Evolutionary conservation across 2,113 vertebrate genomes (phyloP).

Genomic region (Cyprinodon tularosa): DNA sequence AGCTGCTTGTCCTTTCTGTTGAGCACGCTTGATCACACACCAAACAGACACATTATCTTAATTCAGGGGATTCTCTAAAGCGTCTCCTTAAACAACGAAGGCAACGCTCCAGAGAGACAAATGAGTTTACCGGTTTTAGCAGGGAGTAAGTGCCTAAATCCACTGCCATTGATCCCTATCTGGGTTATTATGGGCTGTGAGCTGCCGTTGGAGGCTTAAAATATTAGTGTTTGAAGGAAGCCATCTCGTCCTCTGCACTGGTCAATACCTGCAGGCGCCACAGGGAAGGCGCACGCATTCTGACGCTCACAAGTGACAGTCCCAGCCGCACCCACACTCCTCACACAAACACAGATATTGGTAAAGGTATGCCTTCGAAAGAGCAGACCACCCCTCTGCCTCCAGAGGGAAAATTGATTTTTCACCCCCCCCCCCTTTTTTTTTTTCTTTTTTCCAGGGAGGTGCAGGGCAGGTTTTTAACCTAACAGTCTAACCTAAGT

Average conservation of each 20-base stretch:
- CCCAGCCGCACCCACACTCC: constrained; percentile 23
- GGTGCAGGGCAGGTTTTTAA: constrained; percentile 92
- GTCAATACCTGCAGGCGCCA: constrained; percentile 75
- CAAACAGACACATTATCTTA: constrained; percentile 78
- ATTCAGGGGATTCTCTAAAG: constrained; percentile 71
- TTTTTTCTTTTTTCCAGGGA: constrained; percentile 59
- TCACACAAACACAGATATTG: constrained; percentile 39
- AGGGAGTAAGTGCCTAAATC: constrained; percentile 73
- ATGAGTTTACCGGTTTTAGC: constrained; percentile 74
- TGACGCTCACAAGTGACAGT: constrained; percentile 51
- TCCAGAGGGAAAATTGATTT: constrained; percentile 90
- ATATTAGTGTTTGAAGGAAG: constrained; percentile 59
- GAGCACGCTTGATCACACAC: constrained; percentile 70
- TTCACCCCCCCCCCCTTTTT: constrained; percentile 75
- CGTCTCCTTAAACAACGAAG: constrained; percentile 68
- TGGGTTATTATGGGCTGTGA: constrained; percentile 68
- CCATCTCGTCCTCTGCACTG: constrained; percentile 59
- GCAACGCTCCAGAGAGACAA: constrained; percentile 65
- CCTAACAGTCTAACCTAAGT: constrained; percentile 93
- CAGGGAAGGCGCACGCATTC: constrained; percentile 63
- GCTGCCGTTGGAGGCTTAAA: constrained; percentile 69
- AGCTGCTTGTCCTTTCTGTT: constrained; percentile 71
- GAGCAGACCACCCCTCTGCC: constrained; percentile 79
- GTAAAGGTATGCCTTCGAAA: constrained; percentile 84
- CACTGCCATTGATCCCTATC: constrained; percentile 70